Base-by-base conservation (phyloP, 2,888 invertebrate genomes). In the Coelinius sp. region DNA sequence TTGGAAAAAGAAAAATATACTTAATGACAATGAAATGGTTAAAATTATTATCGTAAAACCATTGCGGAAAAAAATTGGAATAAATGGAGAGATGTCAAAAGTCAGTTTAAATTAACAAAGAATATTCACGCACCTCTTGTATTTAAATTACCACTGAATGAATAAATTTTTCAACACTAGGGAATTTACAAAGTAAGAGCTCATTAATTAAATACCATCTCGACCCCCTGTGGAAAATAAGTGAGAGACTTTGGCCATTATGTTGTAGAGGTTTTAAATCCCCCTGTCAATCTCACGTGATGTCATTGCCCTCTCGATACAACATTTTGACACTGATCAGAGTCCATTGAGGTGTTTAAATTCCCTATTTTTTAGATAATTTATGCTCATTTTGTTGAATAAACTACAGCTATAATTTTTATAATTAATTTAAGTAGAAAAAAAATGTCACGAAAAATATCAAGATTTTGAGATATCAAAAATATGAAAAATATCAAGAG, bases 41-140 rank as follows among this genome's bases (percentile, higher is more conserved):
- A 49, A 6, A 49, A 7, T 22, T 2, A 31, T 56, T 17, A 14
- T 10, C 14, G 31, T 56, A 1, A 56, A n/a, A 31, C 12, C 7
- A 8, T n/a, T 31, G 31, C 56, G 27, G 31, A 56, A 20, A 59
- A 10, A 17, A 59, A 31, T 27, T 14, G 20, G 17, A 27, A 59
- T 59, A 17, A 31, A 31, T 27, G 17, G 17, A 17, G 5, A 59
- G 17, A 59, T 31, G 59, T 59, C 59, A 59, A 31, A 59, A 35
- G 59, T 59, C 59, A 59, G 17, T 59, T 2, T 59, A 7, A 59
- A 59, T 59, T 31, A 59, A 31, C 7, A 25, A 22, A 7, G 59
- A 59, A 59, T 59, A 31, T 56, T 59, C 59, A 17, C 59, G 12
- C 35, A 22, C 59, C 10, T 7, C n/a, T 59, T 59, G 59, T 59